Base-by-base conservation (phyloP, 2,888 invertebrate genomes). In the Saturnia japonica region DNA sequence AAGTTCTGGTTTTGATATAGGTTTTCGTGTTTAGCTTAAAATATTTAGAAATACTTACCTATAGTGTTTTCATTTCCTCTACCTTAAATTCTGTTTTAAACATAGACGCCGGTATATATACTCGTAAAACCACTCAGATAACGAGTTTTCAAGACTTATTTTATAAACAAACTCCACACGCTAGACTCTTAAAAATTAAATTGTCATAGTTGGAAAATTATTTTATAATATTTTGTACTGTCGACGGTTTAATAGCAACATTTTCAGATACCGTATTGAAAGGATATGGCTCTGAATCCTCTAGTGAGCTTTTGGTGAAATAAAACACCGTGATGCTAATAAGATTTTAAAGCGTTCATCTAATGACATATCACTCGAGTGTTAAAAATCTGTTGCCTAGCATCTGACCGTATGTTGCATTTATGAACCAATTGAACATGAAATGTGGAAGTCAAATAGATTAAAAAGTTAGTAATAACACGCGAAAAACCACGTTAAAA, bases 1-100 rank as follows among this genome's bases (percentile, higher is more conserved):
- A 64, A 40, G 64, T 64, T 64, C 19, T n/a, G 64, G 40, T 40
- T 64, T 64, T n/a, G 34, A 64, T n/a, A 22, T 64, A n/a, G 2
- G 14, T 28, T 28, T 60, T 28, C 25, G 4, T 25, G 16, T 14
- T 4, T 60, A 14, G 54, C 54, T 54, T 54, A 11, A 22, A 54
- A 54, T 6, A 22, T 7, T 4, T 7, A n/a, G n/a, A 7, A n/a
- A 47, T n/a, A 47, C 3, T 4, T 43, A 43, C 54, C 11, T 22
- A 54, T 54, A 11, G 1, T 11, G 43, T 54, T 7, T 54, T 11
- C 22, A 2, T 54, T 54, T 22, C 0, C 8, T 54, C 22, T 54
- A 11, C 54, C 0, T 22, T 51, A 51, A 9, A 54, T 7, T 22
- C 9, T 54, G 22, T 54, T n/a, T 9, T 1, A 22, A 11, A 54